Base-by-base conservation (phyloP, 37 sponge, comb jelly and placozoan genomes). In the Crambe crambe region DNA sequence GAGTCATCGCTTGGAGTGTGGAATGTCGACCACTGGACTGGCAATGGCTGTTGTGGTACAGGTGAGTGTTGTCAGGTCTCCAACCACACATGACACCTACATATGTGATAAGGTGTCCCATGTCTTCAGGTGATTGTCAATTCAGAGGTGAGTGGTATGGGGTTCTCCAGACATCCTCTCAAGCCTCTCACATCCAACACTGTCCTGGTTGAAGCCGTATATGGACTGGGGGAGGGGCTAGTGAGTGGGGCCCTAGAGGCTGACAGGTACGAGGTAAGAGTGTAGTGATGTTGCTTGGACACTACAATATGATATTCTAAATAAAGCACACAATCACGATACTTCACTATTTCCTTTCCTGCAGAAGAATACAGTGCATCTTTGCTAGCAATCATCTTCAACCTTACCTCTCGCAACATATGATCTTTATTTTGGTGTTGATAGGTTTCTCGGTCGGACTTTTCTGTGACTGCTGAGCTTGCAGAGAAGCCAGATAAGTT, bases 191-290 rank as follows among this genome's bases (percentile, higher is more conserved):
- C 95, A 18, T 39, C 77, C 2, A 51, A 83, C 47, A 37, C 63
- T 56, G 87, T 86, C 4, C 84, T 86, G 60, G 80, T 94, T 20
- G 95, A 94, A 74, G 87, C 95, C 20, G 95, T 94, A 44, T 90
- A 86, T 72, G 95, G 95, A 1, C 73, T 90, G 34, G 95, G 95
- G 40, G 95, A 94, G 81, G 95, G 95, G 31, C 91, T 94, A 10
- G 95, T 94, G 32, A 75, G 91, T 32, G 95, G 95, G 23, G 91
- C 87, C 35, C 85, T 94, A 71, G 88, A 85, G 51, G 87, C 88
- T 0, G 95, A 94, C 63, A 73, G 88, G 56, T 90, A 87, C 57
- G 88, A 94, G 91, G 95, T 90, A n/a, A 39, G 68, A n/a, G n/a
- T n/a, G n/a, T n/a, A n/a, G n/a, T 31, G 2, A n/a, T n/a, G n/a